A percentile compares a stretch with the other conserved stretches of the same genome.
Evolutionary conservation across 2,113 vertebrate species (phyloP).

Genomic region (Corythornis cristatus): DNA sequence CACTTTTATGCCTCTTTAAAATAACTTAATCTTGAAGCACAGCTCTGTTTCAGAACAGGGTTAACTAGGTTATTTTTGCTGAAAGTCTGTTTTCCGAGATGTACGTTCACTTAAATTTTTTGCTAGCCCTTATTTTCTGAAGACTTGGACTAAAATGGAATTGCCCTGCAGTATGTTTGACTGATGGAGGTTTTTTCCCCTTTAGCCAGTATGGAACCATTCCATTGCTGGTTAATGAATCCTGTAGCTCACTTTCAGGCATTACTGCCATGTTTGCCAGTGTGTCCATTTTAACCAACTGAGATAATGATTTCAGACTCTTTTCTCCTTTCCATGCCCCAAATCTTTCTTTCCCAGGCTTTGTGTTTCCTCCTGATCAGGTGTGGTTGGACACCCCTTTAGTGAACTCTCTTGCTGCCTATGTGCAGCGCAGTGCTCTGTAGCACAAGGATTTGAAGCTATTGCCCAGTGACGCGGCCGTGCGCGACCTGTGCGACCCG

Average conservation of each 20-base stretch:
- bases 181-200: background rate
- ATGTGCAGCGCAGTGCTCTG: background rate
- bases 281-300: background rate
- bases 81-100: background rate
- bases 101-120: background rate
- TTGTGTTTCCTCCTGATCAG: background rate
- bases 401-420: background rate
- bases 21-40: background rate
- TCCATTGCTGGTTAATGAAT: background rate
- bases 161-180: background rate
- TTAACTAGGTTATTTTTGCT: background rate
- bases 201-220: background rate
- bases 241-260: background rate
- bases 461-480: background rate
- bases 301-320: background rate
- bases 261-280: background rate
- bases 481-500: fast-evolving
- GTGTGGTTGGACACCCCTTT: background rate
- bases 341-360: background rate
- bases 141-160: background rate
- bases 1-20: background rate
- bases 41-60: background rate
- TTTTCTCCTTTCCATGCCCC: background rate
- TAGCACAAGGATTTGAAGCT: background rate
- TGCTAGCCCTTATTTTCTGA: background rate